Base-by-base conservation (phyloP, 2,888 invertebrate species). In the Caenorhabditis becei region DNA sequence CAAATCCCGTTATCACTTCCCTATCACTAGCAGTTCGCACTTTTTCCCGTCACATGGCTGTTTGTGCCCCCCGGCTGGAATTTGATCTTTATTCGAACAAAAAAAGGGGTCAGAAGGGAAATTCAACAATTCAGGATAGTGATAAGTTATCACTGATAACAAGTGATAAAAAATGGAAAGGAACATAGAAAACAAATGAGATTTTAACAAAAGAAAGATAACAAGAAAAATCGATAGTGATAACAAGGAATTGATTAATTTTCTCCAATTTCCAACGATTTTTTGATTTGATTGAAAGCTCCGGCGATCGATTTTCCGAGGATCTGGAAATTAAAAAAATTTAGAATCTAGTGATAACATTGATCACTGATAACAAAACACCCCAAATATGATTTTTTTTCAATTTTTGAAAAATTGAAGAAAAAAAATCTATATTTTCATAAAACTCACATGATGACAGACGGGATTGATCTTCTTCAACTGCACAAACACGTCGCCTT, bases 381-480 rank as follows among this genome's bases (percentile, higher is more conserved):
- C n/a, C n/a, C n/a, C n/a, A n/a, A n/a, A n/a, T n/a, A n/a, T n/a
- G n/a, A 66, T 32, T 32, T 4, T 4, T 7, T 32, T 32, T 32
- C 32, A 10, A 32, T 32, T 32, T 32, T 32, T 32, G 32, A 32
- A 32, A 32, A 7, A 7, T 32, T n/a, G n/a, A n/a, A n/a, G n/a
- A 32, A 32, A 32, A 32, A 32, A 32, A 32, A 32, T n/a, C n/a
- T n/a, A n/a, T n/a, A n/a, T n/a, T n/a, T n/a, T n/a, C 41, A 41
- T 11, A 54, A 66, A 66, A 65, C 59, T 41, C 7, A 77, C 77
- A 59, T 77, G 82, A 37, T 78, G 74, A 23, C 77, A 82, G 16
- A 47, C 61, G 2, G 77, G 70, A 26, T 74, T 82, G 32, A 78
- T 69, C 24, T 82, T 82, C 28, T 82, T 78, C 65, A 82, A 49